Percentiles rank a stretch among this genome's conserved stretches.
Conservation (phyloP, 2,888 invertebrate genomes). For the Nomada fucata region DNA sequence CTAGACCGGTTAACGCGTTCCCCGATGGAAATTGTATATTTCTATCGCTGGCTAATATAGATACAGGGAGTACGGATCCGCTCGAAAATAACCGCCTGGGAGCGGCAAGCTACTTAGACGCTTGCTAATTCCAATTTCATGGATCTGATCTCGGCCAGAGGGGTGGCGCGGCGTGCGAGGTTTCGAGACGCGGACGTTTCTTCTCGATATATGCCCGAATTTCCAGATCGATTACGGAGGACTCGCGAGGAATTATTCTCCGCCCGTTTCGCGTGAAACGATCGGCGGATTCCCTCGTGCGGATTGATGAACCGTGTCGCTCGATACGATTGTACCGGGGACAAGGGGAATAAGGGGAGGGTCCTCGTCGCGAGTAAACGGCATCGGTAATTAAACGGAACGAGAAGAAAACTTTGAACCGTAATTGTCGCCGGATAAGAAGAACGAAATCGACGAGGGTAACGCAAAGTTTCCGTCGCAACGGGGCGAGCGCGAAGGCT, state of each 20-base stretch:
- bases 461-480: background rate
- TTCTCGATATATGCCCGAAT: too few relatives aligned
- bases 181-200: too few relatives aligned
- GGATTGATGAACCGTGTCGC: too few relatives aligned
- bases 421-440: background rate
- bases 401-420: background rate
- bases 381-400: constrained; percentile 1
- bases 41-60: constrained; percentile 12
- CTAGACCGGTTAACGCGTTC: constrained; percentile 25
- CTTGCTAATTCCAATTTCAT: too few relatives aligned
- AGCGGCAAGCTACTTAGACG: too few relatives aligned
- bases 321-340: too few relatives aligned
- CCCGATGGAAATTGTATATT: constrained; percentile 33
- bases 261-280: too few relatives aligned
- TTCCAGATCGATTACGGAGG: too few relatives aligned
- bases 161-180: too few relatives aligned
- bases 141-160: too few relatives aligned
- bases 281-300: too few relatives aligned
- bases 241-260: too few relatives aligned
- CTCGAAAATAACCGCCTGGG: background rate
- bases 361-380: background rate
- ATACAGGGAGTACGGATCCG: background rate
- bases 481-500: background rate
- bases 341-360: background rate
- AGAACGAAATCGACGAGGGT: background rate